Conservation (phyloP, 2,888 invertebrate genomes). For the Catocala sponsa region DNA sequence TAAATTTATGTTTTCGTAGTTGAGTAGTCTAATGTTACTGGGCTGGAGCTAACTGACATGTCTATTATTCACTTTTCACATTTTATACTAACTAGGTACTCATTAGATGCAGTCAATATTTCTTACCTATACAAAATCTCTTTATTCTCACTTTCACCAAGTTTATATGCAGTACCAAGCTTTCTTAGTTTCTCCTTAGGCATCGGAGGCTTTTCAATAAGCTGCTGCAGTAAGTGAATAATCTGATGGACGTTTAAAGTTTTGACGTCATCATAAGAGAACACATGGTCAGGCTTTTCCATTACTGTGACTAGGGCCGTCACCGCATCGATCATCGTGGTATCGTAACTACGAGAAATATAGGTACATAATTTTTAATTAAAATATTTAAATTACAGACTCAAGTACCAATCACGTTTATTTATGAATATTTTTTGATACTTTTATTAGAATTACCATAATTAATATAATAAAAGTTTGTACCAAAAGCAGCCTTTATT, state of each 20-base stretch:
- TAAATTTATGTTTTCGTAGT: too few relatives aligned
- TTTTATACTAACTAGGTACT: too few relatives aligned
- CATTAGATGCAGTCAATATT: not conserved
- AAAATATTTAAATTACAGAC: too few relatives aligned
- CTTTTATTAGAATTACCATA: too few relatives aligned
- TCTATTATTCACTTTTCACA: too few relatives aligned
- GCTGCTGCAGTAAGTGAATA: slow-evolving; percentile 90
- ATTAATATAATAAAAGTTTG: too few relatives aligned
- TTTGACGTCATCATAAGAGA: slow-evolving; percentile 84
- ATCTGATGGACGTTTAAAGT: slow-evolving; percentile 90
- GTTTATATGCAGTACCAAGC: slow-evolving; percentile 86
- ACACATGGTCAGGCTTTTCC: slow-evolving; percentile 65
- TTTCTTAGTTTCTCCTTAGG: slow-evolving; percentile 83
- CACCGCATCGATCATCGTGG: slow-evolving; percentile 89
- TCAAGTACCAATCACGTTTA: too few relatives aligned
- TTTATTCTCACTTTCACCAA: slow-evolving; percentile 90
- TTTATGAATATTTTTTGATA: too few relatives aligned
- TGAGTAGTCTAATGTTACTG: too few relatives aligned
- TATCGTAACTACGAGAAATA: slow-evolving; percentile 89
- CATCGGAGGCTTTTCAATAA: slow-evolving; percentile 88
- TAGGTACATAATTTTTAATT: too few relatives aligned
- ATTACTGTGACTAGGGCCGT: slow-evolving; percentile 86
- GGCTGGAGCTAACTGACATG: too few relatives aligned
- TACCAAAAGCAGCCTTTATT: too few relatives aligned
- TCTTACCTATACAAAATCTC: slow-evolving; percentile 89